phyloP scores from a whole-genome alignment of 2,797 vertebrate species.

The Scyliorhinus canicula region DNA sequence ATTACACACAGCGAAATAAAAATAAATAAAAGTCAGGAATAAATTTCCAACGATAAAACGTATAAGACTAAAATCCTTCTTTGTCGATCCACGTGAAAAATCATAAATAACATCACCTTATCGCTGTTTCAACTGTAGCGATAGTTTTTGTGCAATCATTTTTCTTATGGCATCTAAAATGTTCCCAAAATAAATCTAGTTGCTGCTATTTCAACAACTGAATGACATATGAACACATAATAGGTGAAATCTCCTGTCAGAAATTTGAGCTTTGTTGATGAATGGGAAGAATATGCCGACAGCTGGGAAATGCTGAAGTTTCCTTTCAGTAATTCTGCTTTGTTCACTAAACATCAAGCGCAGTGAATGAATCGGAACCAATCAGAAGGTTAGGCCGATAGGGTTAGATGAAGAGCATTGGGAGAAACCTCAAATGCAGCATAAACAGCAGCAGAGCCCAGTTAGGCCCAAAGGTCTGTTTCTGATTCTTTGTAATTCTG shows the following conservation, averaged over 20 bases:
- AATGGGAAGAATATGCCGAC: not conserved
- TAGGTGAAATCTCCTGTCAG: not conserved
- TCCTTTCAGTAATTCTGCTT: not conserved
- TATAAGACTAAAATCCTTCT: not conserved
- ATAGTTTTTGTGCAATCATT: not conserved
- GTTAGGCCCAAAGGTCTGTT: not conserved
- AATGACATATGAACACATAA: not conserved
- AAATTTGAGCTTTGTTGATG: not conserved
- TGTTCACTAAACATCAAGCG: not conserved
- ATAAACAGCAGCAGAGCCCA: not conserved
- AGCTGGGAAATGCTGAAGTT: not conserved
- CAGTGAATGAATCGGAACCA: not conserved
- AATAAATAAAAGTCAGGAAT: not conserved
- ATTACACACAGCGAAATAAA: not conserved
- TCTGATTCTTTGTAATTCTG: not conserved
- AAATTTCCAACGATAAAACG: not conserved
- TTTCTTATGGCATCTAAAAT: not conserved
- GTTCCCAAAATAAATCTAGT: not conserved
- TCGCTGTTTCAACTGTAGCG: not conserved
- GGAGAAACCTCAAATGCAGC: not conserved
- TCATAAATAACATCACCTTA: constrained; percentile 1
- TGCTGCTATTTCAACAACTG: not conserved
- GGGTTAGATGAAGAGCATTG: not conserved
- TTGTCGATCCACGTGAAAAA: not conserved
- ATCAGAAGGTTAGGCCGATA: not conserved